Base-by-base conservation (phyloP, 2,113 vertebrate genomes). In the Oxyruncus cristatus region DNA sequence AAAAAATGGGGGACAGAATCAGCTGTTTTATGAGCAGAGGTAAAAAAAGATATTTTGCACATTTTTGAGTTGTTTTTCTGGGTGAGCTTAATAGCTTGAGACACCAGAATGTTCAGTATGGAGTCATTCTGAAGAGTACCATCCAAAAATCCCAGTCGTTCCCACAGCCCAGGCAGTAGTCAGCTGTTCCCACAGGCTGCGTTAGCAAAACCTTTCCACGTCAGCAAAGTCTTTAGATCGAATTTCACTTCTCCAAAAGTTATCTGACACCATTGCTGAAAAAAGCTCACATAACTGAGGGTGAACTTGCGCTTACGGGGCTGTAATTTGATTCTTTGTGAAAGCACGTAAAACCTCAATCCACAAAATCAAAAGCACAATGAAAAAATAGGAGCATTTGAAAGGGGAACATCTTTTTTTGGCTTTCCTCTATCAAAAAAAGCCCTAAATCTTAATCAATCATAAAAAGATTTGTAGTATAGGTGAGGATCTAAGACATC, bases 141-240 rank as follows among this genome's bases (percentile, higher is more conserved):
- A 73, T 92, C 87, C 76, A 92, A 91, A 95, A 97, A 78, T 89
- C 58, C 52, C 79, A 85, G 65, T 75, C 2, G 1, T 81, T 95
- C 39, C 80, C 73, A 68, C 67, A 89, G 37, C 32, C n/a, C 28
- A 85, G 62, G 66, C 42, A 0, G 47, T 28, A 93, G 61, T 92
- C 65, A 91, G 37, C 39, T 91, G 53, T 82, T 96, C 74, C 66
- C 74, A 79, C 74, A 49, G 91, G 20, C 1, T 88, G 32, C 50
- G 37, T 92, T 66, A 92, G 19, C 49, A 92, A 95, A 92, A 92
- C 13, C 32, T 88, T 95, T 92, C 88, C 77, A 85, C 3, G 9
- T 53, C 74, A 92, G 62, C 49, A 75, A 77, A 96, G n/a, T 12
- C 49, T 76, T 85, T 85, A 89, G 77, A 92, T 88, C 41, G 42